Evolutionary conservation across 2,113 vertebrate genomes (phyloP), one percentile per base, ranked within the genome.

Genomic region (Elgaria multicarinata): DNA sequence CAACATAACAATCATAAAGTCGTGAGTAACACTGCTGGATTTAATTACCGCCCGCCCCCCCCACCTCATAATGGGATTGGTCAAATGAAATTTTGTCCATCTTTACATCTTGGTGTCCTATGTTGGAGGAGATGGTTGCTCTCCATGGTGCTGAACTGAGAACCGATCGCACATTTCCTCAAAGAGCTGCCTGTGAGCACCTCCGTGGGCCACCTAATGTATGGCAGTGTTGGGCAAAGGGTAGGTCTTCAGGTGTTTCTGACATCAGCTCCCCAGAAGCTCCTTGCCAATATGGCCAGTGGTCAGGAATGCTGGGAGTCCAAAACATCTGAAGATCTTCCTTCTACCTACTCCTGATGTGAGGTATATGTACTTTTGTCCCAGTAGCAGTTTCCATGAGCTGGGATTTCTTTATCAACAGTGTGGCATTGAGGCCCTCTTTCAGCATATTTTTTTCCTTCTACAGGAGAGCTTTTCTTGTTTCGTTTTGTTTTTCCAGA

Each of bases 101-200:
- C 44, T 26, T 74, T 39, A 22, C 72, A 18, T 74, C n/a, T 74
- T 39, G 72, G n/a, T 91, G 1, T 0, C 3, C 2, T 2, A 62
- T 80, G 44, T 0, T 0, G 1, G 42, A 14, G 14, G 31, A 18
- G 58, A 7, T 28, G 0, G 0, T 24, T 0, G 50, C 83, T 88
- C 80, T 90, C 92, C 55, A 0, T 53, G 89, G 88, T 92, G 14
- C 93, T 91, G 91, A 24, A 90, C 80, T 13, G 5, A n/a, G 67
- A 46, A 6, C 20, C 24, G 74, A 53, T 33, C 4, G 28, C 46
- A 6, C 46, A 31, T 53, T 79, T 80, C 4, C 31, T 36, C 33
- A n/a, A 80, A 53, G 33, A 55, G 16, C 42, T 36, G 53, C 53
- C n/a, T 33, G 42, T n/a, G 53, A 58, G 18, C 18, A 80, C 8